Conservation (phyloP, 2,888 invertebrate genomes). For the Trypoxylon attenuatum region DNA sequence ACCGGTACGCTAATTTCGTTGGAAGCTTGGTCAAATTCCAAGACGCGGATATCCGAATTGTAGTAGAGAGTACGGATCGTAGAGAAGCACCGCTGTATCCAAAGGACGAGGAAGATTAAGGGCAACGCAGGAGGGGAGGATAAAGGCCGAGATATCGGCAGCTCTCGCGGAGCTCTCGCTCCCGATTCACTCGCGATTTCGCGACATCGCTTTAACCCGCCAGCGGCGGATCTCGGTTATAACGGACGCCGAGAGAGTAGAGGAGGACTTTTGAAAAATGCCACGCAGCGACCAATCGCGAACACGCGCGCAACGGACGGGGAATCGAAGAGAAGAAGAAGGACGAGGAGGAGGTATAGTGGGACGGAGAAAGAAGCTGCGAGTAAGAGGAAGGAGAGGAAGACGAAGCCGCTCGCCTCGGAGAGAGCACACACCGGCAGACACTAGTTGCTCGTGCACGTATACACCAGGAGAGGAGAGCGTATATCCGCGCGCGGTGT, state of each 20-base stretch:
- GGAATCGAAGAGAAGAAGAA: slow-evolving; percentile 4
- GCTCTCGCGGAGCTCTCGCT: slow-evolving; percentile 1
- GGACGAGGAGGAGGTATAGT: background rate
- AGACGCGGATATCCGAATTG: no score
- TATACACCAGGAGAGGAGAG: background rate
- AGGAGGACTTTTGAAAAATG: slow-evolving; percentile 56
- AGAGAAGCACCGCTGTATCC: no score
- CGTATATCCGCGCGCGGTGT: background rate
- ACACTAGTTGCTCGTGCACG: background rate
- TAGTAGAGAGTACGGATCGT: no score
- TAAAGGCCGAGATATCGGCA: background rate
- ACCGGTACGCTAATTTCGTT: no score
- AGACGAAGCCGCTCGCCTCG: background rate
- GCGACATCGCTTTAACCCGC: slow-evolving; percentile 37
- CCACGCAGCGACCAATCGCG: slow-evolving; percentile 57
- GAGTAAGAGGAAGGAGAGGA: slow-evolving; percentile 15
- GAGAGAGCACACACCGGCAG: slow-evolving; percentile 13
- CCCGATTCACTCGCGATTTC: slow-evolving; percentile 34
- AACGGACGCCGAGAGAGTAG: no score
- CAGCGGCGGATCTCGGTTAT: slow-evolving; percentile 21
- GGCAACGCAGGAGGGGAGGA: background rate
- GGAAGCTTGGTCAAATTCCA: no score
- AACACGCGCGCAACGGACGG: slow-evolving; percentile 20
- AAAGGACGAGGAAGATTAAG: no score
- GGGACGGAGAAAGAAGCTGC: slow-evolving; percentile 8